Conservation (phyloP, 2,888 invertebrate genomes). For the Gisinianus flammeolus region DNA sequence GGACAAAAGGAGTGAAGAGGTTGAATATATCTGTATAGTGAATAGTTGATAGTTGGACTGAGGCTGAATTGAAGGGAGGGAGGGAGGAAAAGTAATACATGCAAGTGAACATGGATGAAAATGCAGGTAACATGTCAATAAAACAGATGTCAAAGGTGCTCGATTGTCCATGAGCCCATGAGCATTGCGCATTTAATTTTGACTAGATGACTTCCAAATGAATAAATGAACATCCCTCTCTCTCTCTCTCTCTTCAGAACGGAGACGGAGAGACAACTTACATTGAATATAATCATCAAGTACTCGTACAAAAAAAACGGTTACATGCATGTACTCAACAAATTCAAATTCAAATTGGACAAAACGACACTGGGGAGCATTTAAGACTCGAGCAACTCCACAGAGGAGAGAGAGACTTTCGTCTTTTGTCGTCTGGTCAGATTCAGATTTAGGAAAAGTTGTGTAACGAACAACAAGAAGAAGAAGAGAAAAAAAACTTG, state of each 20-base stretch:
- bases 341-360: too few species aligned
- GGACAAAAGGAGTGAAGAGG: too few species aligned
- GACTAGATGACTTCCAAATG: constrained; percentile 20
- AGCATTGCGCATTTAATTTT: constrained; percentile 31
- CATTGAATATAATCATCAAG: too few species aligned
- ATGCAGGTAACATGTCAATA: constrained; percentile 47
- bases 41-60: background rate
- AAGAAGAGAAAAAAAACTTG: too few species aligned
- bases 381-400: too few species aligned
- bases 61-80: constrained; percentile 23
- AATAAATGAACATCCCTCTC: background rate
- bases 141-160: constrained; percentile 46
- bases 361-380: too few species aligned
- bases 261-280: too few species aligned
- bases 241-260: background rate
- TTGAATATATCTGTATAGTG: background rate
- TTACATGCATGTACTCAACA: too few species aligned
- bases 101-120: constrained; percentile 36
- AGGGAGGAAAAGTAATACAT: constrained; percentile 8
- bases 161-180: constrained; percentile 20
- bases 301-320: too few species aligned
- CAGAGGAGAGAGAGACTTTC: background rate
- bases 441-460: background rate
- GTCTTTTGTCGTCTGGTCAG: constrained; percentile 5
- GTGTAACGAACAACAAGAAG: background rate